phyloP scores from a whole-genome alignment of 1,140 invertebrate genomes.

The Wiebesia pumilae region DNA sequence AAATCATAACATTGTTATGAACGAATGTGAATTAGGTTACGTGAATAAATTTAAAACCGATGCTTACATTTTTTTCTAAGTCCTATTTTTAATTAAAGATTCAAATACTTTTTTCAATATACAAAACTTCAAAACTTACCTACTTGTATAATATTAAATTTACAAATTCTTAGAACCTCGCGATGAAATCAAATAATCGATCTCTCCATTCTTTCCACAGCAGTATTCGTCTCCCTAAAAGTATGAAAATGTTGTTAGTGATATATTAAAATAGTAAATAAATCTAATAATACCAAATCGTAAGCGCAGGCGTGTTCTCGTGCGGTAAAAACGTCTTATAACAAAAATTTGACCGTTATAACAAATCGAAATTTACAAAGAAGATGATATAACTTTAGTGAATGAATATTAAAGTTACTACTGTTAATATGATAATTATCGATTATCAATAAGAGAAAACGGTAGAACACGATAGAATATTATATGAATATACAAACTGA shows the following conservation, averaged over 20 bases:
- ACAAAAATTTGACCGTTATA: background rate
- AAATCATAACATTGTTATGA: too few relatives aligned
- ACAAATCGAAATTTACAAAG: background rate
- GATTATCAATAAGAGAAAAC: background rate
- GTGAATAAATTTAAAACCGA: too few relatives aligned
- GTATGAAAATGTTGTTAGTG: background rate
- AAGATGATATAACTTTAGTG: background rate
- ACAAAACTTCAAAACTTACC: too few relatives aligned
- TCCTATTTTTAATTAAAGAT: too few relatives aligned
- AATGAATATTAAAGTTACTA: background rate
- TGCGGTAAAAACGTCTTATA: background rate
- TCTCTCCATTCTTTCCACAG: slow-evolving; percentile 18
- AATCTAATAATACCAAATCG: background rate
- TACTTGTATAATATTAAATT: too few relatives aligned
- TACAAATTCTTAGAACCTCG: background rate
- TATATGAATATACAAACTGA: slow-evolving; percentile 27
- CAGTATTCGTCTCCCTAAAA: slow-evolving; percentile 22
- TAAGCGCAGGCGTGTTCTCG: background rate
- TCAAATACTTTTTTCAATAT: too few relatives aligned
- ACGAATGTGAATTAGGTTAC: too few relatives aligned
- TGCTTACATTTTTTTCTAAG: too few relatives aligned
- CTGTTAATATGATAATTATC: background rate
- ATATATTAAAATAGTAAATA: background rate
- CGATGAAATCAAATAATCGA: background rate
- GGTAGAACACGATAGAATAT: background rate